Conservation (phyloP, 2,113 vertebrate genomes). For the Bufo gargarizans region DNA sequence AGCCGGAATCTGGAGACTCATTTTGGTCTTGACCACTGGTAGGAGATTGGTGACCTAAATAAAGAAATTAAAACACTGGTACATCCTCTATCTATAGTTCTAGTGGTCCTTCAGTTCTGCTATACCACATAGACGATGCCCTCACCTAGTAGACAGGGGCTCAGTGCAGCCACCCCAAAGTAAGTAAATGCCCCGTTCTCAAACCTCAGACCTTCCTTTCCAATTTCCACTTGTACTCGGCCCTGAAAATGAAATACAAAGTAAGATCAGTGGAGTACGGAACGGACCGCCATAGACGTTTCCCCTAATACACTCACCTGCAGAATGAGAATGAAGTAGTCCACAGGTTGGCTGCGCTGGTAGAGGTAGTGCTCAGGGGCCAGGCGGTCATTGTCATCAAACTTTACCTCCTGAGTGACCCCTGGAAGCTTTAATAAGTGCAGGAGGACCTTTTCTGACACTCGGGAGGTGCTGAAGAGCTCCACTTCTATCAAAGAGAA, state of each 20-base stretch:
- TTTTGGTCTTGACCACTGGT: conserved; percentile 75
- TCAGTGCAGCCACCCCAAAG: conserved; percentile 86
- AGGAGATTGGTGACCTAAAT: conserved; percentile 84
- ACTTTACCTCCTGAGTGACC: conserved; percentile 90
- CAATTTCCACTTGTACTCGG: conserved; percentile 90
- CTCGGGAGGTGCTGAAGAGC: conserved; percentile 79
- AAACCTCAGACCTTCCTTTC: conserved; percentile 90
- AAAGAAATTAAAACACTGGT: not conserved
- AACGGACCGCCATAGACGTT: not conserved
- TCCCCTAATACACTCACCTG: conserved; percentile 72
- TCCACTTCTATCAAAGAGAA: conserved; percentile 79
- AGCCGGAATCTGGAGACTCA: conserved; percentile 74
- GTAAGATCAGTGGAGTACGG: not conserved
- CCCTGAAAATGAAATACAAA: conserved; percentile 70
- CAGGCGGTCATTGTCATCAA: conserved; percentile 79
- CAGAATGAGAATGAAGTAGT: conserved; percentile 90
- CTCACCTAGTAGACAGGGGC: conserved; percentile 83
- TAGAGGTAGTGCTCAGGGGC: conserved; percentile 86
- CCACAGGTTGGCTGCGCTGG: conserved; percentile 87
- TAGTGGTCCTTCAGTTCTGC: not conserved
- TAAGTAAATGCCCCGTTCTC: conserved; percentile 92
- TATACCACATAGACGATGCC: not conserved
- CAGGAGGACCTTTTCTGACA: conserved; percentile 88
- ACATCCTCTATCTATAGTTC: not conserved
- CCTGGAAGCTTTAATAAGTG: conserved; percentile 88